A percentile compares a stretch with the other conserved stretches of the same genome.
Conservation (phyloP, 2,113 vertebrate species). For the Ancistrus triradiatus region DNA sequence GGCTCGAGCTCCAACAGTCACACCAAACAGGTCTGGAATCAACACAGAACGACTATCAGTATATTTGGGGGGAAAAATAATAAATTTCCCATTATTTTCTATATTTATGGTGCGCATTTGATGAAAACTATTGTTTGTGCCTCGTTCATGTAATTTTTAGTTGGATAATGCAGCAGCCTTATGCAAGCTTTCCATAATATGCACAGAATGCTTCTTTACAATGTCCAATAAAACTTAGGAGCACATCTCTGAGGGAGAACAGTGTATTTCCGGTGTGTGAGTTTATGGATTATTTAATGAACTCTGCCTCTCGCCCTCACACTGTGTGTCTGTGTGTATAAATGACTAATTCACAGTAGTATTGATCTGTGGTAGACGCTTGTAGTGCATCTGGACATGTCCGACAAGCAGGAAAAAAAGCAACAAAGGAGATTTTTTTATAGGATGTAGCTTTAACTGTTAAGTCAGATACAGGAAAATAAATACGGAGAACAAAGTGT, state of each 20-base stretch:
- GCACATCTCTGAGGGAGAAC: not conserved
- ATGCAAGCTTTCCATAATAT: not conserved
- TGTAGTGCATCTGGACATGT: slow-evolving; percentile 70
- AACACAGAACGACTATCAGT: slow-evolving; percentile 3
- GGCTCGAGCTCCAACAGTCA: slow-evolving; percentile 17
- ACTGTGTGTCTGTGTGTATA: slow-evolving; percentile 59
- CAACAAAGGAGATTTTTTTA: slow-evolving; percentile 4
- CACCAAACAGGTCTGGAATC: slow-evolving; percentile 26
- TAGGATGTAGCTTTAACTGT: not conserved
- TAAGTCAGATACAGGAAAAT: not conserved
- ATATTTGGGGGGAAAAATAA: too few species aligned
- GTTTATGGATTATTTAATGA: slow-evolving; percentile 42
- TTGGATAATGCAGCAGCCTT: not conserved
- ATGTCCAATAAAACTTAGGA: not conserved
- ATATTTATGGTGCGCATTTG: not conserved
- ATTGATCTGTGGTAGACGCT: slow-evolving; percentile 68
- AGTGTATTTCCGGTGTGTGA: slow-evolving; percentile 17
- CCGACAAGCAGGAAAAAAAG: slow-evolving; percentile 67
- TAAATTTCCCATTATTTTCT: not conserved
- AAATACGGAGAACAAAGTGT: too few species aligned
- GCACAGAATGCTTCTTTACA: not conserved
- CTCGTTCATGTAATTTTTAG: not conserved
- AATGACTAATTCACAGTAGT: slow-evolving; percentile 72
- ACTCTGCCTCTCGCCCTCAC: slow-evolving; percentile 24
- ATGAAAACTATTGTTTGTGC: not conserved